Percentiles rank a stretch among this genome's conserved stretches.
These are phyloP conservation scores for Coilia nasus DNA, from an alignment of 2,797 vertebrate genomes.

Conservation along the genomic window DNA sequence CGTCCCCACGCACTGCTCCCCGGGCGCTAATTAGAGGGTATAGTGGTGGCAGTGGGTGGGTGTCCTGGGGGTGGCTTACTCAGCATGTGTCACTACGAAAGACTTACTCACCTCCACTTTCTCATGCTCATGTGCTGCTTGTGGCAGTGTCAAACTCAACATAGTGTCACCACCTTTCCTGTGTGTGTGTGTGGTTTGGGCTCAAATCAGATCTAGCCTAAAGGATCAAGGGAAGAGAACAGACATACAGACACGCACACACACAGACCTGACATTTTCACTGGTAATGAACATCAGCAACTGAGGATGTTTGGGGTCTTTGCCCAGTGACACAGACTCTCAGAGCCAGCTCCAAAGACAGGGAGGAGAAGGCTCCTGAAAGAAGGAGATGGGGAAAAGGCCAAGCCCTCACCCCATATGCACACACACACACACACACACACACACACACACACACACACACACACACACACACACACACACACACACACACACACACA, in stretches of 20 bases:
- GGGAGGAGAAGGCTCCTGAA: conserved; percentile 23
- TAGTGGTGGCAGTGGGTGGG: too few species aligned
- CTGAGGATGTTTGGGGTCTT: conserved; percentile 16
- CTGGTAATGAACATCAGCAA: conserved; percentile 55
- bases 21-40: too few species aligned
- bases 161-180: background rate
- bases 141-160: background rate
- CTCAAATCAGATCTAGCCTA: too few species aligned
- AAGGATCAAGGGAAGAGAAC: too few species aligned
- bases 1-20: too few species aligned
- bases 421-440: too few species aligned
- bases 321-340: background rate
- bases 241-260: too few species aligned
- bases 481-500: too few species aligned
- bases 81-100: background rate
- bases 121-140: background rate
- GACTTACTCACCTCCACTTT: background rate
- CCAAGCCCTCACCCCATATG: conserved; percentile 25
- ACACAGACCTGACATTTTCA: conserved; percentile 51
- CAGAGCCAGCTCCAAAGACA: conserved; percentile 38
- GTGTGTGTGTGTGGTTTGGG: conserved; percentile 1
- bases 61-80: background rate
- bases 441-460: too few species aligned
- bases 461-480: too few species aligned
- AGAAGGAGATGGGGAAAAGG: conserved; percentile 44